Conservation (phyloP, 2,797 vertebrate species). For the Halcyon leucocephala region DNA sequence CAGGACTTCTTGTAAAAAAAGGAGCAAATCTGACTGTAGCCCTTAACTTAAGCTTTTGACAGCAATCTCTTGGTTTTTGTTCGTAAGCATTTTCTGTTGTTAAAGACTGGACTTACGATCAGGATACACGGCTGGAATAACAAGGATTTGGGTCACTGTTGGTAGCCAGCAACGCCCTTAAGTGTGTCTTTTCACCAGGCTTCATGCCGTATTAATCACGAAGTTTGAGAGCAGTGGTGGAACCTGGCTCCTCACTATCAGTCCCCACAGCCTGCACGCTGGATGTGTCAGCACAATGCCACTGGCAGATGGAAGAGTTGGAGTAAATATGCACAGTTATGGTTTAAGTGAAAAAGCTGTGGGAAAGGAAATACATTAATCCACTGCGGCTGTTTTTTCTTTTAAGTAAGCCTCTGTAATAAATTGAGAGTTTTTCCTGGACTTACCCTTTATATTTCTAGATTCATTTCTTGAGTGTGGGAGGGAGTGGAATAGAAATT, state of each 20-base stretch:
- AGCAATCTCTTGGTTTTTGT: neutral
- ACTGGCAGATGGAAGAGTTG: slow-evolving; percentile 40
- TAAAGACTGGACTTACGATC: neutral
- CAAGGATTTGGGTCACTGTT: neutral
- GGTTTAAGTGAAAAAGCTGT: slow-evolving; percentile 59
- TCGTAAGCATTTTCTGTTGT: neutral
- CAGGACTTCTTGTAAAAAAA: neutral
- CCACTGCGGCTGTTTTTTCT: slow-evolving; percentile 41
- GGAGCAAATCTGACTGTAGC: neutral
- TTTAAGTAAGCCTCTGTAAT: slow-evolving; percentile 56
- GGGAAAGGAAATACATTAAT: slow-evolving; percentile 71
- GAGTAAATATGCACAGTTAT: slow-evolving; percentile 48
- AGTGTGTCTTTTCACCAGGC: neutral
- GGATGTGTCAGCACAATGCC: neutral
- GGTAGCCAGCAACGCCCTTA: neutral
- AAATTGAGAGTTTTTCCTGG: slow-evolving; percentile 49
- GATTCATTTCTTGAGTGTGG: slow-evolving; percentile 22
- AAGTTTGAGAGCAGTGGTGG: neutral
- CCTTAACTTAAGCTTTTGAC: neutral
- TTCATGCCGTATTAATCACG: neutral
- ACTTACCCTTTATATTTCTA: slow-evolving; percentile 1
- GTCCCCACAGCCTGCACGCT: neutral
- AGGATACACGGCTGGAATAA: neutral
- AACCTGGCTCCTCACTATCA: neutral
- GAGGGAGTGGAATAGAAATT: neutral